These are phyloP conservation scores for Nannospalax galili DNA, from an alignment of 2,113 vertebrate species.

Conservation along the genomic window DNA sequence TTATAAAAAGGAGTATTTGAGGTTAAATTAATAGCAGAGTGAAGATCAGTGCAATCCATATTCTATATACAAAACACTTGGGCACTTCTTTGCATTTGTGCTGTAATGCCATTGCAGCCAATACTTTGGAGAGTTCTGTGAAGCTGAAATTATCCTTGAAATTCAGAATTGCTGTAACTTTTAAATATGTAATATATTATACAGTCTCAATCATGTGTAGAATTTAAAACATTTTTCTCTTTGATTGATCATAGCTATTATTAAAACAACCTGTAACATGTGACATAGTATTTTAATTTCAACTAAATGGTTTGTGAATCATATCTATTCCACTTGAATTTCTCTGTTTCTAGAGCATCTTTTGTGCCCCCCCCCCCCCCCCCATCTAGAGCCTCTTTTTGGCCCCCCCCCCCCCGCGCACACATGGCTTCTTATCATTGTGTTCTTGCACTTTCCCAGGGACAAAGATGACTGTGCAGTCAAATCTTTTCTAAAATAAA, in stretches of 20 bases:
- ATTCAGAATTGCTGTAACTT: slow-evolving; percentile 13
- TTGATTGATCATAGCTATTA: slow-evolving; percentile 71
- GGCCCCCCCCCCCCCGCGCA: not conserved
- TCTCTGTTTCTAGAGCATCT: slow-evolving; percentile 57
- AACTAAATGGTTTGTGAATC: slow-evolving; percentile 67
- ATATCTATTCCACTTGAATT: slow-evolving; percentile 51
- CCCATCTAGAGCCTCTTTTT: slow-evolving; percentile 55
- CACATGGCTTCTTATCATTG: slow-evolving; percentile 51
- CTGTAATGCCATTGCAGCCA: slow-evolving; percentile 26
- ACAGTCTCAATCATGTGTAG: not conserved
- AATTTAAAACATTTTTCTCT: slow-evolving; percentile 66
- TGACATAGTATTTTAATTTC: slow-evolving; percentile 63
- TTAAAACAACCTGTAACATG: slow-evolving; percentile 61
- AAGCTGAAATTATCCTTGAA: slow-evolving; percentile 53
- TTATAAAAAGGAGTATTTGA: not conserved
- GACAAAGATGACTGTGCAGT: slow-evolving; percentile 2
- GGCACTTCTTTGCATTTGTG: slow-evolving; percentile 34
- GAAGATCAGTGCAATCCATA: not conserved
- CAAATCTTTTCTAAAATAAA: slow-evolving; percentile 16
- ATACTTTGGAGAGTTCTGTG: slow-evolving; percentile 37
- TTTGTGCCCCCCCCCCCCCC: slow-evolving; percentile 38
- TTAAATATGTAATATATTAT: slow-evolving; percentile 32
- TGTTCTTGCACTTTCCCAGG: slow-evolving; percentile 53
- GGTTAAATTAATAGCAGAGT: slow-evolving; percentile 20
- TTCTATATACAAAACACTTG: not conserved